phyloP scores from a whole-genome alignment of 1,140 invertebrate species.

The Nylanderia fulva region DNA sequence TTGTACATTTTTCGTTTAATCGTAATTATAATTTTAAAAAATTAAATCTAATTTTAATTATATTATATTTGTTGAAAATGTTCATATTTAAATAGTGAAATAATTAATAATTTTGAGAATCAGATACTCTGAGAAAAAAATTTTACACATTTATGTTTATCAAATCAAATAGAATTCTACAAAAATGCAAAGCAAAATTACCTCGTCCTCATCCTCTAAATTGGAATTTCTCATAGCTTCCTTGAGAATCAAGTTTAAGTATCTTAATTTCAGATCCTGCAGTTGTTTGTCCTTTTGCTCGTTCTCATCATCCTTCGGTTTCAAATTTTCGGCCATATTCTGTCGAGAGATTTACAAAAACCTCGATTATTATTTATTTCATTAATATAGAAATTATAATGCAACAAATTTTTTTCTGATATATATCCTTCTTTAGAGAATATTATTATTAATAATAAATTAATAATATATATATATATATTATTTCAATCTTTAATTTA shows the following conservation, averaged over 20 bases:
- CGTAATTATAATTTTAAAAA: not conserved
- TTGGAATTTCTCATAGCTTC: constrained; percentile 91
- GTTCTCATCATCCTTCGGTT: constrained; percentile 68
- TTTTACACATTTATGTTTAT: not conserved
- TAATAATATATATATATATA: no score
- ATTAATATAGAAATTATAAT: no score
- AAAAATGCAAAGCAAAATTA: not conserved
- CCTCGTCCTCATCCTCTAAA: constrained; percentile 85
- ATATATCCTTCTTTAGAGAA: no score
- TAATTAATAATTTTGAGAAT: no score
- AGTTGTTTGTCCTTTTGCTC: constrained; percentile 85
- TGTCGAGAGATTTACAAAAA: constrained; percentile 35
- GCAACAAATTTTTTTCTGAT: no score
- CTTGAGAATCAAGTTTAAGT: constrained; percentile 90
- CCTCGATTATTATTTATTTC: not conserved
- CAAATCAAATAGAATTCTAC: not conserved
- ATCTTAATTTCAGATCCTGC: constrained; percentile 90
- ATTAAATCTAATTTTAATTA: not conserved
- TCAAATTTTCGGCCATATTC: constrained; percentile 82
- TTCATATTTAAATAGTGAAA: no score
- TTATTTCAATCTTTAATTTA: no score
- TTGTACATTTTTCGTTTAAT: not conserved
- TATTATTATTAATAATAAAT: not conserved
- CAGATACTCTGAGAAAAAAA: no score
- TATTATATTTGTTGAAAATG: not conserved